A percentile compares a stretch with the other conserved stretches of the same genome.
These are phyloP conservation scores for Phataginus tetradactyla DNA, from an alignment of 2,797 vertebrate genomes.

Conservation along the genomic window DNA sequence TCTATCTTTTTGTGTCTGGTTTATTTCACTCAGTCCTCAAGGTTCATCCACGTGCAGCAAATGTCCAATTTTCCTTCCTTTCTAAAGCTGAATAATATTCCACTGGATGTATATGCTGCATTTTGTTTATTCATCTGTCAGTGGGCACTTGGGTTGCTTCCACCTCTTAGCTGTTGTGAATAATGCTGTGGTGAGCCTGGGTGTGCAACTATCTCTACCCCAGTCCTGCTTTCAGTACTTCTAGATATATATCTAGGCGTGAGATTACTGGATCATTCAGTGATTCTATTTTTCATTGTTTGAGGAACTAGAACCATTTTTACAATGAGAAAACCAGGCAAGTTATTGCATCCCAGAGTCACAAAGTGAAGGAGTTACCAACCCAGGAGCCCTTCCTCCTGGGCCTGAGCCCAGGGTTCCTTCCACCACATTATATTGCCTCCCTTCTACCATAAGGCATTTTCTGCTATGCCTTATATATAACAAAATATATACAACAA, in stretches of 20 bases:
- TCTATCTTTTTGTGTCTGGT: background rate
- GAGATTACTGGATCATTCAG: background rate
- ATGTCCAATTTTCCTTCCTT: background rate
- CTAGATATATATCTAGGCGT: background rate
- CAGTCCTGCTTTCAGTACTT: background rate
- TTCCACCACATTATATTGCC: background rate
- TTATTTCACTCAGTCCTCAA: background rate
- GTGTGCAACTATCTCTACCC: background rate
- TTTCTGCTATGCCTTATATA: too few species aligned
- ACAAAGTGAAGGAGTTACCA: background rate
- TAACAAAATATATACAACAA: background rate
- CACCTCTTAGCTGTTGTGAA: background rate
- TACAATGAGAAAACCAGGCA: background rate
- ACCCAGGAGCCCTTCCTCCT: too few species aligned
- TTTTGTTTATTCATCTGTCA: background rate
- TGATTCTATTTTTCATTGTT: background rate
- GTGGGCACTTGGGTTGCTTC: background rate
- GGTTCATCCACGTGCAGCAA: background rate
- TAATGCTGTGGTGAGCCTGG: background rate
- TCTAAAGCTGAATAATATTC: background rate
- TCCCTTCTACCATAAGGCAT: background rate
- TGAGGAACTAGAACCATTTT: background rate
- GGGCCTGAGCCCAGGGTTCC: rapidly evolving
- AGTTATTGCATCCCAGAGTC: background rate
- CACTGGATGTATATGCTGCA: too few species aligned